Base-by-base conservation (phyloP, 2,888 invertebrate species). In the Lithophane socia region DNA sequence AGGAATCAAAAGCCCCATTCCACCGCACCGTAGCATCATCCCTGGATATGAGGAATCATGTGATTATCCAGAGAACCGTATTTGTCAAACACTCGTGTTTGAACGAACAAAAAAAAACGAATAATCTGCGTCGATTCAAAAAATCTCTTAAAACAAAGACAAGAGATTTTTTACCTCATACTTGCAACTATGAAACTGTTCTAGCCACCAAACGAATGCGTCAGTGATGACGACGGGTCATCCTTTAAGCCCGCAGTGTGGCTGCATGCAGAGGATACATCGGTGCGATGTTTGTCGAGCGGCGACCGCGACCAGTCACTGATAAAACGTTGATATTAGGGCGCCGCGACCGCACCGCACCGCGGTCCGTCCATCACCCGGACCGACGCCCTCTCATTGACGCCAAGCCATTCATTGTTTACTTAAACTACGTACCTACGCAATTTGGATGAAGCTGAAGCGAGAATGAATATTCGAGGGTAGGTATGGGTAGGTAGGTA, bases 261-360 rank as follows among this genome's bases (percentile, higher is more conserved):
- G 79, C 85, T 77, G 76, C 66, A 71, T 79, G 77, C 80, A 78
- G 82, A 79, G 78, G 80, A 85, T 79, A 80, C 82, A 82, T 79
- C 73, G 68, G 76, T 75, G 80, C 73, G 75, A 76, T 80, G 65
- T 87, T 85, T 81, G 85, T 80, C 84, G 79, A 74, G 77, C 84
- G 86, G 88, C 85, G 89, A 90, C 92, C 93, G 90, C 93, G 90
- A 66, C 89, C 86, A 79, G 92, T 91, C 94, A 92, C 94, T 96
- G 96, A 96, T 95, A 95, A 95, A 96, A 95, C 93, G 94, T 89
- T 91, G 93, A 94, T 95, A 96, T 96, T 96, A 96, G 92, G 92
- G 91, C 91, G 92, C 92, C 90, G 92, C 92, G 90, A 90, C 92
- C 91, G 91, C 92, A 90, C 80, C 89, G 87, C 90, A 88, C 77